Evolutionary conservation across 1,140 invertebrate species (phyloP), one percentile per base, ranked within the genome.

Genomic region (Eupristina koningsbergeri): DNA sequence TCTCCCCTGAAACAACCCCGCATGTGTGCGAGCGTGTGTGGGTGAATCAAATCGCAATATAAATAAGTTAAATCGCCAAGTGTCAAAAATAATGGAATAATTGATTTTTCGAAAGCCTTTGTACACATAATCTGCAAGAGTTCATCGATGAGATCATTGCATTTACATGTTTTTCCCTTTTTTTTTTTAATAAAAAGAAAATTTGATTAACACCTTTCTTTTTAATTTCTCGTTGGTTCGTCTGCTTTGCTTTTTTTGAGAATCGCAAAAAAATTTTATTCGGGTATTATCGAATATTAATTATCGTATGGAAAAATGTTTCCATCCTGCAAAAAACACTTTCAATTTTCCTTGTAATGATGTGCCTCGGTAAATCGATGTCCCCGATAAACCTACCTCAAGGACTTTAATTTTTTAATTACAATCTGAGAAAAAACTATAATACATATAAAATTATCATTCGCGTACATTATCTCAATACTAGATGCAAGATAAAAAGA

Each of bases 41-140:
- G 2, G 22, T 29, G 61, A 78, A 74, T 84, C 76, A 84, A 79
- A 80, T 84, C 67, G 67, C 39, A 53, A 80, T 84, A 84, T 79
- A 77, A 79, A 84, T 84, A 84, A 74, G 77, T 80, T 80, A 45
- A 80, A 79, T 80, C 67, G 64, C 50, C 22, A 77, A 78, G 81
- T 78, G 75, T 76, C 73, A 83, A 83, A 83, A 77, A 78, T 76
- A 78, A 83, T 63, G 81, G 75, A 78, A 61, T 83, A 83, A 83
- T 83, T 78, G 75, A 67, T 77, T 83, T 83, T 83, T 83, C 58
- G n/a, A 83, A 77, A 58, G 63, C 63, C 17, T 50, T 34, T 29
- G 15, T 58, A 13, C 26, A 5, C 22, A 41, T 81, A 71, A 80
- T 80, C 64, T 58, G 36, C n/a, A 29, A 73, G 36, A n/a, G 45